Evolutionary conservation across 2,888 invertebrate species (phyloP).

Genomic region (Hirtodrosophila histrioides): DNA sequence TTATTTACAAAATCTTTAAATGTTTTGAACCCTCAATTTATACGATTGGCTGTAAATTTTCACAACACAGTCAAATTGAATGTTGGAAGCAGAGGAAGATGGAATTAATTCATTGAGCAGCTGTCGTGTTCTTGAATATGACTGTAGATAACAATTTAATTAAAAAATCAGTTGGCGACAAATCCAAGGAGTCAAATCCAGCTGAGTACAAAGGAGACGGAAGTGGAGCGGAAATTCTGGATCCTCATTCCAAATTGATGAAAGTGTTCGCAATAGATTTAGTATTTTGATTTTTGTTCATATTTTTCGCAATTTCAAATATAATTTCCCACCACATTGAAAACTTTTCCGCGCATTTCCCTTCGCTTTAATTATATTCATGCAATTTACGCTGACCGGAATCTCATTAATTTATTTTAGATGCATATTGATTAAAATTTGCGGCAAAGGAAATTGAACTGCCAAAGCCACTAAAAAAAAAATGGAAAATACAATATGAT

Average conservation of each 20-base stretch:
- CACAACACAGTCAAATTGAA: too few relatives aligned
- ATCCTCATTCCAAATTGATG: slow-evolving; percentile 25
- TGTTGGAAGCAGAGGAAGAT: not conserved
- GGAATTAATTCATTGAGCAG: slow-evolving; percentile 46
- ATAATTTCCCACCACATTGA: slow-evolving; percentile 3
- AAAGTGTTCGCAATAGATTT: slow-evolving; percentile 26
- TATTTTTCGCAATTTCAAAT: slow-evolving; percentile 3
- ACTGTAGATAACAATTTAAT: slow-evolving; percentile 48
- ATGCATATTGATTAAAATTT: slow-evolving; percentile 34
- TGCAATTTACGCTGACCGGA: slow-evolving; percentile 43
- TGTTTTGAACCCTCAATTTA: slow-evolving; percentile 11
- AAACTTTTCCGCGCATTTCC: slow-evolving; percentile 10
- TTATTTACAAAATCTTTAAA: slow-evolving; percentile 2
- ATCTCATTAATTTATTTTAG: slow-evolving; percentile 42
- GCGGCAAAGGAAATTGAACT: slow-evolving; percentile 50
- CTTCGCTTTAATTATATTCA: slow-evolving; percentile 39
- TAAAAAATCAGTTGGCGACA: slow-evolving; percentile 33
- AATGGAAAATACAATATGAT: slow-evolving; percentile 1
- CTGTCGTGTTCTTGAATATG: slow-evolving; percentile 26
- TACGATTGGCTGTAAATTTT: too few relatives aligned
- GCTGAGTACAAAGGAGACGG: not conserved
- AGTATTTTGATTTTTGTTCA: slow-evolving; percentile 12
- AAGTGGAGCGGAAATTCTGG: slow-evolving; percentile 30
- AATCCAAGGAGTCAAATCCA: not conserved
- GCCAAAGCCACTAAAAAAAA: slow-evolving; percentile 17